Conservation (phyloP, 2,888 invertebrate genomes). For the Scrobipalpa atriplicella region DNA sequence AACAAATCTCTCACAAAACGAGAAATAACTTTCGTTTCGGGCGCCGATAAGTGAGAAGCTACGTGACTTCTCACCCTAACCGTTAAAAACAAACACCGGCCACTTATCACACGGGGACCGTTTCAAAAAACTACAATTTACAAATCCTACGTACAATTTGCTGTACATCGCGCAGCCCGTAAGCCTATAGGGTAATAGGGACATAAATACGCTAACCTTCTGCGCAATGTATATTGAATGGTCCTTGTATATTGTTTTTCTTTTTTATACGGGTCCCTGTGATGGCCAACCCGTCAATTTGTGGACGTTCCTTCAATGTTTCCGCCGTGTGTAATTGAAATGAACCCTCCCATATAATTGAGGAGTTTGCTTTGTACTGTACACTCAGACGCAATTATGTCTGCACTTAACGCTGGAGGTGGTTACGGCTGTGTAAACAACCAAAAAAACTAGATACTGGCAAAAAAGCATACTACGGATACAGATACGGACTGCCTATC, state of each 20-base stretch:
- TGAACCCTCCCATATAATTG: conserved; percentile 24
- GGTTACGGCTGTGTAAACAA: not conserved
- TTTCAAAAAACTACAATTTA: too few relatives aligned
- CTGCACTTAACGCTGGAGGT: not conserved
- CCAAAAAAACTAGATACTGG: too few relatives aligned
- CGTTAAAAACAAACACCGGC: conserved; percentile 22
- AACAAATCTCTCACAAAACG: too few relatives aligned
- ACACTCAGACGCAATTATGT: conserved; percentile 2
- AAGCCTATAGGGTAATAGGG: too few relatives aligned
- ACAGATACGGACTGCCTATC: too few relatives aligned
- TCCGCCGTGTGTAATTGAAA: conserved; percentile 24
- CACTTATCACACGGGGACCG: conserved; percentile 33
- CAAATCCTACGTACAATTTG: too few relatives aligned
- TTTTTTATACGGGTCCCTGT: too few relatives aligned
- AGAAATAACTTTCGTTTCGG: not conserved
- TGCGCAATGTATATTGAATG: too few relatives aligned
- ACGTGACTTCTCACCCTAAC: conserved; percentile 23
- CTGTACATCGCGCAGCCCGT: too few relatives aligned
- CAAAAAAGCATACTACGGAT: too few relatives aligned
- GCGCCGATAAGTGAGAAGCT: conserved; percentile 10
- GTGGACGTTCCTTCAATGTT: conserved; percentile 12
- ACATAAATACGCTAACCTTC: too few relatives aligned
- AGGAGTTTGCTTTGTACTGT: conserved; percentile 5
- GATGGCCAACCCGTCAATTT: conserved; percentile 29
- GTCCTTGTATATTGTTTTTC: too few relatives aligned